These are phyloP conservation scores for Trissolcus basalis DNA, from an alignment of 1,140 invertebrate genomes.

Conservation along the genomic window DNA sequence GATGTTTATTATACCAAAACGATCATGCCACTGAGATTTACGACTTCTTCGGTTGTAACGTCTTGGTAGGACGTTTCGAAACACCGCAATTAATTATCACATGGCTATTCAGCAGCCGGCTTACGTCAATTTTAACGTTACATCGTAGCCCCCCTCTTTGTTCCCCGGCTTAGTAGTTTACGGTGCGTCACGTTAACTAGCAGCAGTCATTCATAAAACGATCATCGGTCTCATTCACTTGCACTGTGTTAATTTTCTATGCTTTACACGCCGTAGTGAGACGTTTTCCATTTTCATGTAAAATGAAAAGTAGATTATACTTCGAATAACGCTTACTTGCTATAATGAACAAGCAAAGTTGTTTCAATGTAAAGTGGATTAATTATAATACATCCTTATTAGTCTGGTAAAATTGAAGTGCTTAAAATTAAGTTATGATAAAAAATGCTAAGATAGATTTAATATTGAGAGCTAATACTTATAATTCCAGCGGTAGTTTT, in stretches of 20 bases:
- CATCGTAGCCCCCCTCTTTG: conserved; percentile 12
- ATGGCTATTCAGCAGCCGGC: conserved; percentile 24
- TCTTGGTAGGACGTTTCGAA: conserved; percentile 40
- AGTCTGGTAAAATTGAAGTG: no score
- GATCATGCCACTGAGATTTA: conserved; percentile 43
- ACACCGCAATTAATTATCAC: conserved; percentile 46
- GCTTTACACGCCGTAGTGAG: neutral
- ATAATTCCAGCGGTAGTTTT: no score
- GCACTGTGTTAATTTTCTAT: neutral
- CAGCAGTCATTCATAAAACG: conserved; percentile 15
- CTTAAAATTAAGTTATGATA: no score
- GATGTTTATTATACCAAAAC: conserved; percentile 29
- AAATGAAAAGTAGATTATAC: neutral
- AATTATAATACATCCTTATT: no score
- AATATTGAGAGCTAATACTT: no score
- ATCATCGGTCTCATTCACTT: conserved; percentile 8
- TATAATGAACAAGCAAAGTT: no score
- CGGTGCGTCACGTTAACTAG: conserved; percentile 11
- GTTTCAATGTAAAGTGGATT: no score
- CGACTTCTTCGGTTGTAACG: conserved; percentile 26
- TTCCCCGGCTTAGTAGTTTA: conserved; percentile 22
- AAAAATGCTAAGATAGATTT: no score
- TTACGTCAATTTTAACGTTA: conserved; percentile 9
- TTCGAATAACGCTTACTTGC: no score
- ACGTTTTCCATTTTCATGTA: neutral